A percentile compares a stretch with the other conserved stretches of the same genome.
Conservation (phyloP, 2,113 vertebrate species). For the Alaudala cheleensis region DNA sequence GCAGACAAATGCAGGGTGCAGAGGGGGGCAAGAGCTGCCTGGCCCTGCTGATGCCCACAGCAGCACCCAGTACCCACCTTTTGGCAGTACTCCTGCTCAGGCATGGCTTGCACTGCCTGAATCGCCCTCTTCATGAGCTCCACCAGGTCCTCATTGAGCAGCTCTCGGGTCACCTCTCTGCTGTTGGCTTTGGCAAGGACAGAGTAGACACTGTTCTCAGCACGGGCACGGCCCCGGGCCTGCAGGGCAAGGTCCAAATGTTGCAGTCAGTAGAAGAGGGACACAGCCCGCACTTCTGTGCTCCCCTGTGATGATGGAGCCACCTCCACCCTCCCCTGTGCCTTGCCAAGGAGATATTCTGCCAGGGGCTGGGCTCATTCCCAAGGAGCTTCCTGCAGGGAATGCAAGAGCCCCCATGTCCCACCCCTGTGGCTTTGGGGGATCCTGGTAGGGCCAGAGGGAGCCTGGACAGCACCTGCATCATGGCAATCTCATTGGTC, state of each 20-base stretch:
- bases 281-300: not conserved
- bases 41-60: not conserved
- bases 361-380: not conserved
- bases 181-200: conserved; percentile 81
- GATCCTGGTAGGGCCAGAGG: not conserved
- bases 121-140: conserved; percentile 80
- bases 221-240: conserved; percentile 88
- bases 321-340: rapidly evolving
- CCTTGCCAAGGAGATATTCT: not conserved
- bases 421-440: rapidly evolving
- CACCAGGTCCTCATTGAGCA: conserved; percentile 82
- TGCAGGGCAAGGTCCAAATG: conserved; percentile 20
- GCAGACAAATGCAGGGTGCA: not conserved
- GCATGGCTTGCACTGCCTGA: conserved; percentile 79
- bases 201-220: conserved; percentile 82
- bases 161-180: conserved; percentile 79
- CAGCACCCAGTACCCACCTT: conserved; percentile 46
- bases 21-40: not conserved
- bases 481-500: conserved; percentile 93
- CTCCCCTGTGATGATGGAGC: rapidly evolving
- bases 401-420: not conserved
- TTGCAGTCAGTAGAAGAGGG: not conserved
- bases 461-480: conserved; percentile 67
- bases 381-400: not conserved
- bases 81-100: conserved; percentile 46